A percentile compares a stretch with the other conserved stretches of the same genome.
Evolutionary conservation across 2,888 invertebrate species (phyloP).

Genomic region (Thelaira solivaga): DNA sequence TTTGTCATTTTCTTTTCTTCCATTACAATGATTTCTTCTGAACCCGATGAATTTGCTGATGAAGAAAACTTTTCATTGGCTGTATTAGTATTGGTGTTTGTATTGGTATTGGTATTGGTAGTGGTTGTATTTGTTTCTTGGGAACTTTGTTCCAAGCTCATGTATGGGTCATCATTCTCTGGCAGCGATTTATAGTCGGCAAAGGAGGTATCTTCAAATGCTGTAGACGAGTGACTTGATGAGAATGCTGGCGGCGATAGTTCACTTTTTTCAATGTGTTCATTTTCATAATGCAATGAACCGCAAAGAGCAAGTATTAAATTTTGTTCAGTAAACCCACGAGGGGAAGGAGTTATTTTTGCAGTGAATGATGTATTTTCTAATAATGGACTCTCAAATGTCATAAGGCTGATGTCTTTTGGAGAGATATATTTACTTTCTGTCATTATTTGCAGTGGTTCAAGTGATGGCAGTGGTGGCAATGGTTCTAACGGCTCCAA

Average conservation of each 20-base stretch:
- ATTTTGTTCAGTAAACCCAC: slow-evolving; percentile 72
- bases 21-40: slow-evolving; percentile 69
- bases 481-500: slow-evolving; percentile 67
- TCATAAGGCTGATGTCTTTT: slow-evolving; percentile 72
- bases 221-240: slow-evolving; percentile 47
- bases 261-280: slow-evolving; percentile 64
- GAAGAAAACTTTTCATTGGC: slow-evolving; percentile 67
- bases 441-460: slow-evolving; percentile 66
- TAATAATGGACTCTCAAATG: slow-evolving; percentile 75
- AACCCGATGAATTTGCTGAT: slow-evolving; percentile 69
- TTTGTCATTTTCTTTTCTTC: slow-evolving; percentile 70
- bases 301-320: slow-evolving; percentile 75
- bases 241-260: slow-evolving; percentile 57
- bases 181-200: slow-evolving; percentile 66
- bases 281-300: slow-evolving; percentile 74
- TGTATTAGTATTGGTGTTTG: slow-evolving; percentile 52
- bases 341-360: slow-evolving; percentile 68
- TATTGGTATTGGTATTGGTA: slow-evolving; percentile 54
- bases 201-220: slow-evolving; percentile 51
- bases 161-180: slow-evolving; percentile 68
- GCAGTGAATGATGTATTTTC: slow-evolving; percentile 68
- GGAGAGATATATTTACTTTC: slow-evolving; percentile 17
- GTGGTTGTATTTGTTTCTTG: slow-evolving; percentile 65
- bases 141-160: slow-evolving; percentile 67
- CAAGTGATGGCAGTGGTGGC: slow-evolving; percentile 70